phyloP scores from a whole-genome alignment of 1,140 invertebrate species.

The Anastrepha obliqua region DNA sequence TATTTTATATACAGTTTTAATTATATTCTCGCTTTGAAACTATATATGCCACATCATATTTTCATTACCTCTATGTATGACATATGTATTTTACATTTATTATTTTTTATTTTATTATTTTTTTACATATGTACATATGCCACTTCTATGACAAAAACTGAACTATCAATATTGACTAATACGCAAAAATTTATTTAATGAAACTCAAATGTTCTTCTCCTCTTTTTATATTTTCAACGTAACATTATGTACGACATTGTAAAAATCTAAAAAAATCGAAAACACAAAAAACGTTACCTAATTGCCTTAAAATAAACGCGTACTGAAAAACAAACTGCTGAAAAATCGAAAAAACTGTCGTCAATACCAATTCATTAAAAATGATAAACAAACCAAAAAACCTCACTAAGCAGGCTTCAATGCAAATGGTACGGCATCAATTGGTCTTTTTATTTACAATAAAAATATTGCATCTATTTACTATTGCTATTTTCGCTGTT shows the following conservation, averaged over 20 bases:
- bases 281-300: neutral
- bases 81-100: too few species aligned
- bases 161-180: neutral
- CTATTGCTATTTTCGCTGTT: constrained; percentile 47
- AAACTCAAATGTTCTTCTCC: constrained; percentile 47
- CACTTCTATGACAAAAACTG: neutral
- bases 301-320: neutral
- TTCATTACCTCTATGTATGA: too few species aligned
- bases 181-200: neutral
- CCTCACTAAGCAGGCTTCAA: constrained; percentile 40
- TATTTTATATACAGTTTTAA: constrained; percentile 18
- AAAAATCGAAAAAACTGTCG: neutral
- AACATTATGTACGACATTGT: neutral
- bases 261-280: neutral
- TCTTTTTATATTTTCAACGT: constrained; percentile 19
- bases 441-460: constrained; percentile 46
- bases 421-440: constrained; percentile 54
- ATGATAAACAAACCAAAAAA: constrained; percentile 25
- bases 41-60: too few species aligned
- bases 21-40: too few species aligned
- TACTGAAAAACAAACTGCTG: neutral
- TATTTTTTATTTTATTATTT: neutral
- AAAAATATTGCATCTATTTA: constrained; percentile 44
- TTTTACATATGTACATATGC: neutral
- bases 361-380: constrained; percentile 24